A percentile compares a stretch with the other conserved stretches of the same genome.
phyloP scores from a whole-genome alignment of 2,113 vertebrate genomes.

The Menura novaehollandiae region DNA sequence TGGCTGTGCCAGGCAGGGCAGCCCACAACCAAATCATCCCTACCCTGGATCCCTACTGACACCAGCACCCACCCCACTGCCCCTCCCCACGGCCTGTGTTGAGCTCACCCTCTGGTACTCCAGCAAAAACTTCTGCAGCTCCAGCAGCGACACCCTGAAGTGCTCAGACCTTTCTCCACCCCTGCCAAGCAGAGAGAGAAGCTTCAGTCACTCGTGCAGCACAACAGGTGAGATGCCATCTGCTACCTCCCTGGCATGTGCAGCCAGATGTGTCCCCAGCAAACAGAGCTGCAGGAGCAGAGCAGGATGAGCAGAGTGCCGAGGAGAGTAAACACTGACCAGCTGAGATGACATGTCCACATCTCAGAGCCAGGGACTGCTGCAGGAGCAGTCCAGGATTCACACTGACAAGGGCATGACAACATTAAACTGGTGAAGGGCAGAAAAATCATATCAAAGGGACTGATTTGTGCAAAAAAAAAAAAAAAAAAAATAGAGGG shows the following conservation, averaged over 20 bases:
- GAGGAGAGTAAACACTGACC: not conserved
- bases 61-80: rapidly evolving
- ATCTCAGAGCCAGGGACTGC: not conserved
- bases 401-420: not conserved
- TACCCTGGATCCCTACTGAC: rapidly evolving
- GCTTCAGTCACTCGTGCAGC: not conserved
- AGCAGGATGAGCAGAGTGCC: not conserved
- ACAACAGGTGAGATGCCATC: not conserved
- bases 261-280: not conserved
- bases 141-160: constrained; percentile 80
- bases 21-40: not conserved
- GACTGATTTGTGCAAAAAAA: not conserved
- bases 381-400: not conserved
- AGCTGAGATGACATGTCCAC: not conserved
- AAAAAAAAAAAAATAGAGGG: not conserved
- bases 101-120: constrained; percentile 87
- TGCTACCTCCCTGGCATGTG: rapidly evolving
- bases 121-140: constrained; percentile 89
- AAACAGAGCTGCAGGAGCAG: not conserved
- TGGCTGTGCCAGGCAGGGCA: not conserved
- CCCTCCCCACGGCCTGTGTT: not conserved
- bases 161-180: constrained; percentile 83
- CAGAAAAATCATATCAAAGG: not conserved
- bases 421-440: not conserved
- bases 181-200: constrained; percentile 64